These are phyloP conservation scores for Diachrysia chrysitis DNA, from an alignment of 2,888 invertebrate genomes.

Conservation along the genomic window DNA sequence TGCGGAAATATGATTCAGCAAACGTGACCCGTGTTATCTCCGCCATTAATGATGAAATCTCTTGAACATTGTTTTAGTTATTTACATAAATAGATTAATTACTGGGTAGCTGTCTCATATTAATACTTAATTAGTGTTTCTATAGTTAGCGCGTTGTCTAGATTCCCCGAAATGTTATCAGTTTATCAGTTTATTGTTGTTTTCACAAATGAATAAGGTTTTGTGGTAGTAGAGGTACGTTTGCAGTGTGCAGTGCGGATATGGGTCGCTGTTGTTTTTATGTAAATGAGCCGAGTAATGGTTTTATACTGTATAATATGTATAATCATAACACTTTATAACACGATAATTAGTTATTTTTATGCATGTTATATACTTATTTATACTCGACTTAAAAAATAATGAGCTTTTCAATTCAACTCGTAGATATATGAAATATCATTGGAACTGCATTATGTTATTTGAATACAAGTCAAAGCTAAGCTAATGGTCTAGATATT, in stretches of 20 bases:
- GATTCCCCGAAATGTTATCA: neutral
- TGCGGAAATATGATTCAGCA: slow-evolving; percentile 32
- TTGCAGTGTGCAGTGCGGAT: neutral
- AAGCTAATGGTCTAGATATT: neutral
- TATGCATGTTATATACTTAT: neutral
- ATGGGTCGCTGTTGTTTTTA: neutral
- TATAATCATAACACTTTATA: neutral
- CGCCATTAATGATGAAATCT: slow-evolving; percentile 22
- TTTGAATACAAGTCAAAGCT: neutral
- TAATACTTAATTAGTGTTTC: neutral
- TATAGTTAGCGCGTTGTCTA: neutral
- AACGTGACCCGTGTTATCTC: slow-evolving; percentile 23
- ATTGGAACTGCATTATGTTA: too few species aligned
- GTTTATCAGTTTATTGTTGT: neutral
- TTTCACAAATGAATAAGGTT: neutral
- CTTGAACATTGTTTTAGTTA: slow-evolving; percentile 9
- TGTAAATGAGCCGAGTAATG: neutral
- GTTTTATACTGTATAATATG: neutral
- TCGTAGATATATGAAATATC: too few species aligned
- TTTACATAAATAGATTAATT: neutral
- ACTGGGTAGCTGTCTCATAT: neutral
- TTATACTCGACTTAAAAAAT: too few species aligned
- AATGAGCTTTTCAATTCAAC: too few species aligned
- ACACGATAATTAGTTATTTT: neutral
- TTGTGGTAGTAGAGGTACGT: neutral